phyloP scores from a whole-genome alignment of 2,888 invertebrate genomes.

The Halocaridina rubra region DNA sequence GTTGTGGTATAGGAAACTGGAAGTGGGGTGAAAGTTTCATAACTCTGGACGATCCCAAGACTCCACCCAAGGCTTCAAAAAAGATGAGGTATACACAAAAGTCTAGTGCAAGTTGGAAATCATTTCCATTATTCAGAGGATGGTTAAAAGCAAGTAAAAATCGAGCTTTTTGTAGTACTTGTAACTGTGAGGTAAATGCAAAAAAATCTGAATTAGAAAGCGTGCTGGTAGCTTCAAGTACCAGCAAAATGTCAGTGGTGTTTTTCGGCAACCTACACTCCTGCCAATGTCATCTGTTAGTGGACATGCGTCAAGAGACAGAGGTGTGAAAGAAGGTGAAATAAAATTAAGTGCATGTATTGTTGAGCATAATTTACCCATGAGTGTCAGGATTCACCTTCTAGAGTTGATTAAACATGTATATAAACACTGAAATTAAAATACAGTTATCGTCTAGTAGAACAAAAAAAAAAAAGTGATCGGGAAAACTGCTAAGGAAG shows the following conservation, averaged over 20 bases:
- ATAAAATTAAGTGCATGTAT: constrained; percentile 29
- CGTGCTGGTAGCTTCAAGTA: too few species aligned
- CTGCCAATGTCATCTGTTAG: constrained; percentile 21
- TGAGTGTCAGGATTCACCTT: neutral
- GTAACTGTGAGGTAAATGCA: constrained; percentile 28
- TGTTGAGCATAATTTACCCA: constrained; percentile 19
- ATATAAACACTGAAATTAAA: constrained; percentile 2
- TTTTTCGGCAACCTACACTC: neutral
- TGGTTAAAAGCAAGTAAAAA: constrained; percentile 24
- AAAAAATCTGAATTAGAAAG: constrained; percentile 31
- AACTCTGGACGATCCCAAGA: too few species aligned
- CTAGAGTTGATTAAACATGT: constrained; percentile 4
- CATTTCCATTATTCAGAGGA: constrained; percentile 19
- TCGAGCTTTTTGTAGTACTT: constrained; percentile 33
- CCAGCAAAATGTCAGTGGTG: too few species aligned
- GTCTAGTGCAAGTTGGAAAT: constrained; percentile 9
- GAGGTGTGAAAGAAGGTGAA: constrained; percentile 51
- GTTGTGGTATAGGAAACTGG: too few species aligned
- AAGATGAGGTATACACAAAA: constrained; percentile 6
- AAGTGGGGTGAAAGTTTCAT: too few species aligned
- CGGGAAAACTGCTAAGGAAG: constrained; percentile 55
- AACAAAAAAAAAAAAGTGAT: constrained; percentile 61
- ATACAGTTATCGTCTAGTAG: neutral
- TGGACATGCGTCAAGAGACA: constrained; percentile 2
- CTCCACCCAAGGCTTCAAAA: neutral